Percentiles rank a stretch among this genome's conserved stretches.
Evolutionary conservation across 2,113 vertebrate species (phyloP).

Genomic region (Tonatia bakeri): DNA sequence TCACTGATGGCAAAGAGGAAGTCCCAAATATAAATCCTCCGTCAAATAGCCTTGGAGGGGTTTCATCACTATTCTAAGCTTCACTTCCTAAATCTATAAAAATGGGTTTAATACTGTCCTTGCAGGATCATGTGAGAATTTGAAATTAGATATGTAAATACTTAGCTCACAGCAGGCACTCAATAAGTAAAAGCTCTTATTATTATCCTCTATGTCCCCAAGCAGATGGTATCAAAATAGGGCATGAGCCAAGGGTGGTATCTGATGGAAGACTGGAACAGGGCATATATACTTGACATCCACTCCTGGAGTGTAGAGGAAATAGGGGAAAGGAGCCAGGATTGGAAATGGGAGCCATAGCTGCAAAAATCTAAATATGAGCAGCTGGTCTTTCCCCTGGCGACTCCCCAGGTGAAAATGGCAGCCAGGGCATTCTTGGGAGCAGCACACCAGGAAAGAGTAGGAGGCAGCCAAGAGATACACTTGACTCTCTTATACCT

Average conservation of each 20-base stretch:
- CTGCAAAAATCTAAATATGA: slow-evolving; percentile 31
- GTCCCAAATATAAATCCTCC: slow-evolving; percentile 25
- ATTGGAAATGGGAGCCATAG: slow-evolving; percentile 9
- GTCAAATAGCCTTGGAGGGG: background rate
- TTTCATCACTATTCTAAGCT: slow-evolving; percentile 48
- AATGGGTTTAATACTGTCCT: slow-evolving; percentile 49
- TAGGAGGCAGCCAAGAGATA: slow-evolving; percentile 1
- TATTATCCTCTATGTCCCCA: slow-evolving; percentile 43
- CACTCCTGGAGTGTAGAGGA: slow-evolving; percentile 15
- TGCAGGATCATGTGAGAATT: slow-evolving; percentile 27
- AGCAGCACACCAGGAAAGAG: slow-evolving; percentile 6
- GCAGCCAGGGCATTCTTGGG: slow-evolving; percentile 57
- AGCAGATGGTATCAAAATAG: slow-evolving; percentile 58
- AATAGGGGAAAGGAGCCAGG: slow-evolving; percentile 18
- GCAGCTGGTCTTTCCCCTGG: slow-evolving; percentile 56
- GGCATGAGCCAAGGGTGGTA: slow-evolving; percentile 32
- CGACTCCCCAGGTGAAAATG: slow-evolving; percentile 60
- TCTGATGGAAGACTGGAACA: slow-evolving; percentile 38
- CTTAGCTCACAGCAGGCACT: slow-evolving; percentile 60
- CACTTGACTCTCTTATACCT: slow-evolving; percentile 33
- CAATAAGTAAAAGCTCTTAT: slow-evolving; percentile 52
- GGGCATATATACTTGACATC: background rate
- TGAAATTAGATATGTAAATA: slow-evolving; percentile 60
- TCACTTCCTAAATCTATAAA: slow-evolving; percentile 41
- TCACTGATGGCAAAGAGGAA: background rate